Percentiles rank a stretch among this genome's conserved stretches.
These are phyloP conservation scores for Smittia sp. DNA, from an alignment of 2,888 invertebrate genomes.

Conservation along the genomic window DNA sequence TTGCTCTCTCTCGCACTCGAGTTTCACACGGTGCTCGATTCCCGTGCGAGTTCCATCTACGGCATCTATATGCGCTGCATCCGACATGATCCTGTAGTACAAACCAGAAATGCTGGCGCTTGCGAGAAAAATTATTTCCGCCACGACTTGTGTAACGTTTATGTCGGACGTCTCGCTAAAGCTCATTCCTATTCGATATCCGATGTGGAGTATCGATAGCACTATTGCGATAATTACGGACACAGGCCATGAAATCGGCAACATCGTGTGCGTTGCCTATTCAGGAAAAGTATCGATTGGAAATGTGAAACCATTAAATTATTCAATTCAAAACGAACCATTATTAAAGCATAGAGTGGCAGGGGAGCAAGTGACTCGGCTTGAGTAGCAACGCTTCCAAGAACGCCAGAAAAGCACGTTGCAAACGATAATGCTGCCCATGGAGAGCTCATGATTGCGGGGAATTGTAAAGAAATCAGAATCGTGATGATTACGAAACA, in stretches of 20 bases:
- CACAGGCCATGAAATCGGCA: constrained; percentile 72
- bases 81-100: constrained; percentile 85
- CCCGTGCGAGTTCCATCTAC: constrained; percentile 88
- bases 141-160: constrained; percentile 62
- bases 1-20: constrained; percentile 90
- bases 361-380: constrained; percentile 52
- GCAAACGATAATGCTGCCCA: constrained; percentile 53
- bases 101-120: constrained; percentile 79
- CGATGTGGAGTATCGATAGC: constrained; percentile 66
- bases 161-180: constrained; percentile 48
- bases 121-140: constrained; percentile 72
- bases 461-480: constrained; percentile 52
- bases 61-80: constrained; percentile 80
- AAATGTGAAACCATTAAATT: too few species aligned
- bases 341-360: constrained; percentile 72
- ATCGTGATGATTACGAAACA: constrained; percentile 51
- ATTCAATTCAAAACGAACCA: constrained; percentile 52
- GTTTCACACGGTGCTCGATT: constrained; percentile 85
- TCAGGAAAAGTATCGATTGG: too few species aligned
- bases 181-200: constrained; percentile 59
- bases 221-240: constrained; percentile 68
- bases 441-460: constrained; percentile 52
- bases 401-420: constrained; percentile 51
- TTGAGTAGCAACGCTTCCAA: constrained; percentile 52
- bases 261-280: constrained; percentile 78